phyloP scores from a whole-genome alignment of 2,797 vertebrate species.

The Microctenopoma lineatum region DNA sequence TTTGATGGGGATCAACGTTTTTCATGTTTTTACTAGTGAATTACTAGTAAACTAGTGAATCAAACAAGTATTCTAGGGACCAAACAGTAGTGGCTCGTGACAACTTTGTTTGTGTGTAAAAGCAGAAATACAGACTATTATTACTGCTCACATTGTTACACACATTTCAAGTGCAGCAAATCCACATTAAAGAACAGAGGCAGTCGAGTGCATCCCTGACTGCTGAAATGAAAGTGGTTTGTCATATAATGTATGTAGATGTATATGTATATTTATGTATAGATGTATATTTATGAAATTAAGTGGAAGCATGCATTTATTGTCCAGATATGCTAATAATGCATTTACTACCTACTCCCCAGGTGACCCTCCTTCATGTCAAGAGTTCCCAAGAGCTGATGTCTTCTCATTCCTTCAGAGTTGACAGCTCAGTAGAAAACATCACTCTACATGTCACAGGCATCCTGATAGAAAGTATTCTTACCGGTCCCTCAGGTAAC shows the following conservation, averaged over 20 bases:
- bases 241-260: no score
- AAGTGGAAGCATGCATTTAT: neutral
- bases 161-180: no score
- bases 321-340: neutral
- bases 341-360: slow-evolving; percentile 7
- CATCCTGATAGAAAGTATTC: slow-evolving; percentile 73
- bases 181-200: no score
- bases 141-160: no score
- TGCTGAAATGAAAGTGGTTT: no score
- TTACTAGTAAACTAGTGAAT: neutral
- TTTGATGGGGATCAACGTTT: neutral
- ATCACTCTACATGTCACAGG: slow-evolving; percentile 84
- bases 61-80: neutral
- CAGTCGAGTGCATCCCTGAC: no score
- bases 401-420: slow-evolving; percentile 78
- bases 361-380: slow-evolving; percentile 88
- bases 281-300: neutral
- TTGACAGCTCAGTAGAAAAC: slow-evolving; percentile 82
- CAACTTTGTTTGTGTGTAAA: no score
- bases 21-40: no score
- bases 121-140: no score
- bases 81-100: neutral
- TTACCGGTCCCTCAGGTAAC: slow-evolving; percentile 83
- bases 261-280: no score
- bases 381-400: slow-evolving; percentile 60